phyloP scores from a whole-genome alignment of 2,113 vertebrate species.

The Willisornis vidua region DNA sequence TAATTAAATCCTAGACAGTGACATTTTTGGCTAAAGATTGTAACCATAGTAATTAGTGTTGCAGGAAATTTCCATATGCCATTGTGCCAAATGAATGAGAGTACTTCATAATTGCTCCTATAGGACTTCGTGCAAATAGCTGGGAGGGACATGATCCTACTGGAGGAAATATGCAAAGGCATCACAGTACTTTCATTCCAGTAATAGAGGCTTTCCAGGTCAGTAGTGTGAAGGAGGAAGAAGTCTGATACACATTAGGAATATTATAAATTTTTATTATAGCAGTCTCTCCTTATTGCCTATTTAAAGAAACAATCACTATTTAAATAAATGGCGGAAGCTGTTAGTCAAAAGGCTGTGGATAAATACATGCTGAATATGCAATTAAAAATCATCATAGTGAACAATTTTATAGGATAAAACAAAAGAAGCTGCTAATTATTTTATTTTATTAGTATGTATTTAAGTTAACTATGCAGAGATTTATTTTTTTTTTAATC shows the following conservation, averaged over 20 bases:
- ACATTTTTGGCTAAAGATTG: conserved; percentile 77
- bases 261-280: neutral
- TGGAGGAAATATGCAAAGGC: conserved; percentile 60
- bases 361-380: conserved; percentile 24
- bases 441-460: neutral
- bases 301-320: neutral
- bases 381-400: conserved; percentile 39
- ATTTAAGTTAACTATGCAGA: conserved; percentile 22
- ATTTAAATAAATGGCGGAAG: neutral
- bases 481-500: neutral
- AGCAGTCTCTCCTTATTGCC: neutral
- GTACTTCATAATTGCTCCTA: conserved; percentile 76
- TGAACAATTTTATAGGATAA: neutral
- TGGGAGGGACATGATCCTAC: conserved; percentile 62
- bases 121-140: conserved; percentile 70
- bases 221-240: neutral
- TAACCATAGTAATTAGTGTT: conserved; percentile 76
- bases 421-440: conserved; percentile 19
- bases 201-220: neutral
- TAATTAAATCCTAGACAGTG: conserved; percentile 81
- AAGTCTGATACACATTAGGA: neutral
- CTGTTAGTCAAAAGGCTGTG: conserved; percentile 21
- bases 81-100: conserved; percentile 77
- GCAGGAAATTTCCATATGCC: conserved; percentile 75
- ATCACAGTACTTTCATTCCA: conserved; percentile 4